Conservation (phyloP, 2,113 vertebrate species). For the Cryptotis parvus region DNA sequence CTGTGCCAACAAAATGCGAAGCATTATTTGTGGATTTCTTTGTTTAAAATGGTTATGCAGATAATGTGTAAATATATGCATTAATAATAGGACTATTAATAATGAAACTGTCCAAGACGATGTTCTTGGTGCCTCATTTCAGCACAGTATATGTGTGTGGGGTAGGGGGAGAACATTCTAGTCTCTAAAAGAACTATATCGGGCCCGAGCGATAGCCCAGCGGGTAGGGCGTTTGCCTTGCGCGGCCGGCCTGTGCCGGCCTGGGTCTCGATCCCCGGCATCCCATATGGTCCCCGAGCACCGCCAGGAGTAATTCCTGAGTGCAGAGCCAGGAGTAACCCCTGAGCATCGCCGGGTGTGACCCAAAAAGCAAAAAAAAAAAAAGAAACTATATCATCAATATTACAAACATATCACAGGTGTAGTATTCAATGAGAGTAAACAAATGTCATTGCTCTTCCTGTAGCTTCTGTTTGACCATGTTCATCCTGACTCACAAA, state of each 20-base stretch:
- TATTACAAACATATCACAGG: neutral
- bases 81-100: slow-evolving; percentile 57
- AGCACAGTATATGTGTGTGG: neutral
- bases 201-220: too few species aligned
- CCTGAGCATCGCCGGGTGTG: too few species aligned
- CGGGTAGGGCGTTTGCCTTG: too few species aligned
- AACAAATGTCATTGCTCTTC: neutral
- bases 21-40: slow-evolving; percentile 58
- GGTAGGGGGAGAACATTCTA: neutral
- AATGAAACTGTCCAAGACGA: slow-evolving; percentile 3
- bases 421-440: neutral
- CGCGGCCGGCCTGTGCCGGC: too few species aligned
- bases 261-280: too few species aligned
- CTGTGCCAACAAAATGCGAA: slow-evolving; percentile 66
- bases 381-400: neutral
- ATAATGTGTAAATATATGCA: slow-evolving; percentile 68
- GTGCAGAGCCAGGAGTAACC: too few species aligned
- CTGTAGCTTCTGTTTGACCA: neutral
- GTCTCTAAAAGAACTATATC: neutral
- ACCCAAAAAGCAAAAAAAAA: too few species aligned
- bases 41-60: slow-evolving; percentile 47
- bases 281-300: too few species aligned
- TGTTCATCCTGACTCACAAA: slow-evolving; percentile 23
- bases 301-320: too few species aligned
- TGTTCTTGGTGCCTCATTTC: neutral